Conservation (phyloP, 1,140 invertebrate genomes). For the Drosophila oshimai region DNA sequence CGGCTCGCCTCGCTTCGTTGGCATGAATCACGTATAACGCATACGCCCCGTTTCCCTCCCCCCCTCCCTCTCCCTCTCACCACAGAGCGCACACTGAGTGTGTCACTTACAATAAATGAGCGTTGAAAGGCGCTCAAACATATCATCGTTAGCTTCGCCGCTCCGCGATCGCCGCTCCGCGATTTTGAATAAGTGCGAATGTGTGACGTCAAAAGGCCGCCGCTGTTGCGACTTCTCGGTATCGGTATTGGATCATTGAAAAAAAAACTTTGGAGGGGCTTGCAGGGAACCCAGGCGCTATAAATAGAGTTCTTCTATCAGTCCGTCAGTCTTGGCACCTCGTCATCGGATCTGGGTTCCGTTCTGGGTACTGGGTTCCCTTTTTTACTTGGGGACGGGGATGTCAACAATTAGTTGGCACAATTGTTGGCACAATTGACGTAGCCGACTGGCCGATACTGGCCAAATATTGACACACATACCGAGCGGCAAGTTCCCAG, state of each 20-base stretch:
- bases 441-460: constrained; percentile 3
- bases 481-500: constrained; percentile 3
- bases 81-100: constrained; percentile 1
- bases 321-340: constrained; percentile 27
- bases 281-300: too few species aligned
- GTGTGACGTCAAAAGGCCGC: constrained; percentile 55
- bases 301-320: constrained; percentile 46
- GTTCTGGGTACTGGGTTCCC: not conserved
- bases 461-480: constrained; percentile 38
- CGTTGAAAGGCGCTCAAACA: constrained; percentile 21
- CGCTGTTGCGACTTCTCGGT: not conserved
- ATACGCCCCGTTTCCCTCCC: constrained; percentile 4
- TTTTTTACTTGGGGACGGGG: too few species aligned
- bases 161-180: too few species aligned
- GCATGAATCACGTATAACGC: constrained; percentile 35
- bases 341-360: constrained; percentile 23
- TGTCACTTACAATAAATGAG: constrained; percentile 21
- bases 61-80: too few species aligned
- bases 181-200: not conserved
- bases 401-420: constrained; percentile 53
- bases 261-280: too few species aligned
- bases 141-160: constrained; percentile 13
- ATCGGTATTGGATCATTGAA: too few species aligned
- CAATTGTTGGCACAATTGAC: too few species aligned
- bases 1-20: constrained; percentile 1